These are phyloP conservation scores for Cyaniris semiargus DNA, from an alignment of 2,888 invertebrate species.

Conservation along the genomic window DNA sequence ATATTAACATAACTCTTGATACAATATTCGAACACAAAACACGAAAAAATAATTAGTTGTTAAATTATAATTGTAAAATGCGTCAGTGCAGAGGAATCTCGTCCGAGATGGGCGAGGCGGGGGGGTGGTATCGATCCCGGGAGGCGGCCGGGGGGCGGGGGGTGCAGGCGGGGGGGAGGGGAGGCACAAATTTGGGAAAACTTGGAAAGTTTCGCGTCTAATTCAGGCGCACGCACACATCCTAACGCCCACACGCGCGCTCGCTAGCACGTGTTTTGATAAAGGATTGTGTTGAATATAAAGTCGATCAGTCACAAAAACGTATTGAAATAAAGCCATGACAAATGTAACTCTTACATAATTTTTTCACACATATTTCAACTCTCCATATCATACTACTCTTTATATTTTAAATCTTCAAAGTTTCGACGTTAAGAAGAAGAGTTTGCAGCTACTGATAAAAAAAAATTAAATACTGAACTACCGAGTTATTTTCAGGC, in stretches of 20 bases:
- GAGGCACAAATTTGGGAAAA: slow-evolving; percentile 79
- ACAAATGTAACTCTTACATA: background rate
- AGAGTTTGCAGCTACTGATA: background rate
- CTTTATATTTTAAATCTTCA: too few relatives aligned
- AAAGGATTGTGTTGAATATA: slow-evolving; percentile 45
- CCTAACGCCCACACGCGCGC: slow-evolving; percentile 55
- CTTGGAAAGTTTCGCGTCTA: slow-evolving; percentile 81
- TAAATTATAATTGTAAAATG: slow-evolving; percentile 31
- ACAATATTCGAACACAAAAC: background rate
- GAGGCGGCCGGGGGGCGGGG: slow-evolving; percentile 55
- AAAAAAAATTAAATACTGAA: background rate
- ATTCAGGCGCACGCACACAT: slow-evolving; percentile 80
- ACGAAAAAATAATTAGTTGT: slow-evolving; percentile 26
- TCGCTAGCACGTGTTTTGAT: slow-evolving; percentile 72
- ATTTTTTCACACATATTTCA: too few relatives aligned
- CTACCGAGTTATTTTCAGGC: background rate
- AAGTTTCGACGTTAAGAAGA: too few relatives aligned
- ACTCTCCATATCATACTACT: too few relatives aligned
- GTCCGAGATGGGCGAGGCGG: slow-evolving; percentile 74
- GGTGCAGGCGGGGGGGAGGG: slow-evolving; percentile 27
- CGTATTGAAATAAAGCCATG: background rate
- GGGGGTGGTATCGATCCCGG: slow-evolving; percentile 70
- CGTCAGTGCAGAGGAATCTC: slow-evolving; percentile 57
- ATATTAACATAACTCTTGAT: background rate
- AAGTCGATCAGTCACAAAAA: background rate